phyloP scores from a whole-genome alignment of 2,888 invertebrate species.

The Dascillus cervinus region DNA sequence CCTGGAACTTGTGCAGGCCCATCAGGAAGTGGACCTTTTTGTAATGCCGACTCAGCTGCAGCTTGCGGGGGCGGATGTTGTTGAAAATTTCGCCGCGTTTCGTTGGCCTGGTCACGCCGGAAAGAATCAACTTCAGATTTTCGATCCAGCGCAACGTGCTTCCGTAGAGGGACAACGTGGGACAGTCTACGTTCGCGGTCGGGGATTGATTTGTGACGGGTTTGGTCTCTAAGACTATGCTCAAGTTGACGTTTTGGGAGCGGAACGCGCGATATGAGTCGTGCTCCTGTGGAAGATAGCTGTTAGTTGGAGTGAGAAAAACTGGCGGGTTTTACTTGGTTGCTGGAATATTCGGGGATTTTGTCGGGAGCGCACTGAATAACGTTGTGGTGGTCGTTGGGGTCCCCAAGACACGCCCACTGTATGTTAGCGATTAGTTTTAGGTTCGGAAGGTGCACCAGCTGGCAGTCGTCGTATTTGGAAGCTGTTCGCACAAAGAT shows the following conservation, averaged over 20 bases:
- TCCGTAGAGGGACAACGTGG: constrained; percentile 78
- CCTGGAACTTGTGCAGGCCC: constrained; percentile 78
- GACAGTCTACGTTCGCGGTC: constrained; percentile 49
- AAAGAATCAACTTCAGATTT: constrained; percentile 85
- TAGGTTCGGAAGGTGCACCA: constrained; percentile 85
- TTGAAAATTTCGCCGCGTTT: constrained; percentile 83
- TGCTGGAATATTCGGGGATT: constrained; percentile 93
- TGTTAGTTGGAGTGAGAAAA: too few relatives aligned
- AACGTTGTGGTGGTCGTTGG: constrained; percentile 92
- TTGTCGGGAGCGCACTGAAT: constrained; percentile 94
- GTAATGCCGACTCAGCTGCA: constrained; percentile 88
- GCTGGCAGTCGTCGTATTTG: constrained; percentile 95
- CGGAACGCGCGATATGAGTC: constrained; percentile 94
- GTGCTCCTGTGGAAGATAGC: constrained; percentile 62
- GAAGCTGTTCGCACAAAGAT: constrained; percentile 95
- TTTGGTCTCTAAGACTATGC: constrained; percentile 71
- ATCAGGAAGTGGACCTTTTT: constrained; percentile 78
- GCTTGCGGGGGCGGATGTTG: constrained; percentile 76
- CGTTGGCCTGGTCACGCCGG: constrained; percentile 90
- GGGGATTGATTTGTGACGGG: constrained; percentile 42
- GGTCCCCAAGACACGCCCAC: constrained; percentile 89
- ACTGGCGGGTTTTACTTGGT: constrained; percentile 65
- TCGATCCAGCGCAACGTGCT: constrained; percentile 95
- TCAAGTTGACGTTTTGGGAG: constrained; percentile 74
- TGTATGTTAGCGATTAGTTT: constrained; percentile 74